These are phyloP conservation scores for Odocoileus hemionus DNA, from an alignment of 2,113 vertebrate genomes.

Conservation along the genomic window DNA sequence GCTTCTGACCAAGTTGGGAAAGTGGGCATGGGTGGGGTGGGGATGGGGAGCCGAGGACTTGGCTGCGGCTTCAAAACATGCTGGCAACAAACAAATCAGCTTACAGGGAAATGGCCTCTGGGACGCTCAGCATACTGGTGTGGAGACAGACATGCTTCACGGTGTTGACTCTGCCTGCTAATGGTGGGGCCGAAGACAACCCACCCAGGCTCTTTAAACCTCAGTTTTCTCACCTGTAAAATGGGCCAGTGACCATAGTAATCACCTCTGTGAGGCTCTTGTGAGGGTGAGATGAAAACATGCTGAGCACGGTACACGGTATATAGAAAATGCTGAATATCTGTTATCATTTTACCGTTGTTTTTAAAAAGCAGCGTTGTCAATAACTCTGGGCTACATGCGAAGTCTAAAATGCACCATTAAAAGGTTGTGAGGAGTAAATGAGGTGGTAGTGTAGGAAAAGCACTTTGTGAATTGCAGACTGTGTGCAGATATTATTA, in stretches of 20 bases:
- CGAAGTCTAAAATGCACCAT: not conserved
- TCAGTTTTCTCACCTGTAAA: not conserved
- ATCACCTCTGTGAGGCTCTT: not conserved
- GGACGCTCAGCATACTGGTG: too few relatives aligned
- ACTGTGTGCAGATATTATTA: not conserved
- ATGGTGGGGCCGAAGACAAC: not conserved
- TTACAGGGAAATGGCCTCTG: not conserved
- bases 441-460: not conserved
- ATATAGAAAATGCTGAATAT: not conserved
- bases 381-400: not conserved
- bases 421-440: not conserved
- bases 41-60: not conserved
- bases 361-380: not conserved
- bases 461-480: not conserved
- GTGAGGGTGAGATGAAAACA: not conserved
- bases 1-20: slow-evolving; percentile 52
- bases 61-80: not conserved
- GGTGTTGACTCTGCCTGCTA: not conserved
- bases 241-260: not conserved
- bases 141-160: not conserved
- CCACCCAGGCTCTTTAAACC: not conserved
- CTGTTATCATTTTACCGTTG: not conserved
- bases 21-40: not conserved
- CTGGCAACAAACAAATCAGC: not conserved
- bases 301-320: not conserved